A percentile compares a stretch with the other conserved stretches of the same genome.
phyloP scores from a whole-genome alignment of 2,888 invertebrate genomes.

The Drosophila peninsularis region DNA sequence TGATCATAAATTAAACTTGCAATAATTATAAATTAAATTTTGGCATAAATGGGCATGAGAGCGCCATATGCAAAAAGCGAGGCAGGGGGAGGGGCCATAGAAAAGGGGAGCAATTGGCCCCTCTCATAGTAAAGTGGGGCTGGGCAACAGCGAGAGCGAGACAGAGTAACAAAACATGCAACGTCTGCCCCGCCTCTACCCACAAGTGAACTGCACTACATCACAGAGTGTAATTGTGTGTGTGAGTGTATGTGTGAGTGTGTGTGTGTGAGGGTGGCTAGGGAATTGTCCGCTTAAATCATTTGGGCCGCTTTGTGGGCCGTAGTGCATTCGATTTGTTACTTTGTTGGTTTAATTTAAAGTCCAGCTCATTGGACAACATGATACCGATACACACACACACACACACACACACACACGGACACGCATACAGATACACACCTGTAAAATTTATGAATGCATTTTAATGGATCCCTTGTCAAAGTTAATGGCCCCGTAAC shows the following conservation, averaged over 20 bases:
- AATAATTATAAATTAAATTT: slow-evolving; percentile 82
- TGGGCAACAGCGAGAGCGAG: neutral
- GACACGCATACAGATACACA: slow-evolving; percentile 32
- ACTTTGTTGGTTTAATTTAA: slow-evolving; percentile 64
- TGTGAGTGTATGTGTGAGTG: slow-evolving; percentile 1
- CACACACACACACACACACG: slow-evolving; percentile 5
- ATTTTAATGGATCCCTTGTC: slow-evolving; percentile 75
- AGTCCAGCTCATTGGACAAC: slow-evolving; percentile 49
- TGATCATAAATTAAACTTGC: slow-evolving; percentile 80
- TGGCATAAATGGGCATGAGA: slow-evolving; percentile 73
- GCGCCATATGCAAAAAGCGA: slow-evolving; percentile 52
- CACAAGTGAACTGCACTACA: slow-evolving; percentile 59
- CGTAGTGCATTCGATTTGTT: slow-evolving; percentile 53
- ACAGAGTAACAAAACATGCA: slow-evolving; percentile 47
- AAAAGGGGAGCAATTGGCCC: neutral
- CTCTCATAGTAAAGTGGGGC: neutral
- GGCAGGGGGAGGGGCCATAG: neutral
- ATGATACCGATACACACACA: slow-evolving; percentile 31
- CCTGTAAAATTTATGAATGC: slow-evolving; percentile 73
- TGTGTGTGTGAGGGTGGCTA: slow-evolving; percentile 33
- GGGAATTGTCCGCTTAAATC: slow-evolving; percentile 57
- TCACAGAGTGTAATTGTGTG: slow-evolving; percentile 29
- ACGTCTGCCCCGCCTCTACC: slow-evolving; percentile 32
- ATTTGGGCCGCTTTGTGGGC: slow-evolving; percentile 59
- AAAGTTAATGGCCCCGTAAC: slow-evolving; percentile 53